phyloP scores from a whole-genome alignment of 1,140 invertebrate genomes.

The Charaxes varanes region DNA sequence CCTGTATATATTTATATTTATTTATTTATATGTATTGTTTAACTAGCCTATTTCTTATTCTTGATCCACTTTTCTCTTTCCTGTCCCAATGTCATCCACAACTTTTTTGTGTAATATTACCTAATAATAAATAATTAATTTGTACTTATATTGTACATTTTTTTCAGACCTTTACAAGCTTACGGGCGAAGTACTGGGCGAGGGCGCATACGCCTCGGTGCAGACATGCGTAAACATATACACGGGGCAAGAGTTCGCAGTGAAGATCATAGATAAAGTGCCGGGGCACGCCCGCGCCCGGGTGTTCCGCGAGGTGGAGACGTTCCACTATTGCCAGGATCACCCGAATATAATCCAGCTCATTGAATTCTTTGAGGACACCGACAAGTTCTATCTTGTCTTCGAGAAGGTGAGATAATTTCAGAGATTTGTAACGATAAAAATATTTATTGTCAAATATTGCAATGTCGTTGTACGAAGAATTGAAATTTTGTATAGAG shows the following conservation, averaged over 20 bases:
- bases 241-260: constrained; percentile 95
- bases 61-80: too few relatives aligned
- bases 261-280: constrained; percentile 98
- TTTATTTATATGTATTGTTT: too few relatives aligned
- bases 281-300: constrained; percentile 92
- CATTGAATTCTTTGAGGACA: constrained; percentile 97
- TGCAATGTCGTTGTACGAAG: too few relatives aligned
- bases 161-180: constrained; percentile 93
- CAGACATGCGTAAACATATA: constrained; percentile 94
- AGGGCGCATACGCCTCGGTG: constrained; percentile 97
- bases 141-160: constrained; percentile 12
- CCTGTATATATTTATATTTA: too few relatives aligned
- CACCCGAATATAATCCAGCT: constrained; percentile 98
- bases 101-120: too few relatives aligned
- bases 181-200: constrained; percentile 95
- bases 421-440: too few relatives aligned
- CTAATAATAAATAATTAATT: too few relatives aligned
- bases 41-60: too few relatives aligned
- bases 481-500: too few relatives aligned
- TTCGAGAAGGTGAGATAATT: constrained; percentile 88
- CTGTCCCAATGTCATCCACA: too few relatives aligned
- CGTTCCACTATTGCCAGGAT: constrained; percentile 97
- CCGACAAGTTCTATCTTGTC: constrained; percentile 96
- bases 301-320: constrained; percentile 98
- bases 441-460: too few relatives aligned